A percentile compares a stretch with the other conserved stretches of the same genome.
phyloP scores from a whole-genome alignment of 1,140 invertebrate genomes.

The Pollicipes pollicipes region DNA sequence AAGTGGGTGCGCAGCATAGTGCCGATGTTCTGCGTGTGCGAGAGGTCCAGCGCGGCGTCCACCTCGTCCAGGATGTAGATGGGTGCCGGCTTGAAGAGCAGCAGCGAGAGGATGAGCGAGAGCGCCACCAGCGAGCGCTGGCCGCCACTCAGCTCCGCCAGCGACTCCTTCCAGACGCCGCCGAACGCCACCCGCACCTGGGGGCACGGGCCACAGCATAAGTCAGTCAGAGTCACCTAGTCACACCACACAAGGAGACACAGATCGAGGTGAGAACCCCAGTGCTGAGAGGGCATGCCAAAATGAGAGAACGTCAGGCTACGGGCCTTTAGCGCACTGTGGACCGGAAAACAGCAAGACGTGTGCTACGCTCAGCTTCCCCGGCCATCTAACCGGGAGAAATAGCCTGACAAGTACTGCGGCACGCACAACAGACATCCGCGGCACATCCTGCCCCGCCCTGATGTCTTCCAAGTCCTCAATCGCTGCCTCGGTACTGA shows the following conservation, averaged over 20 bases:
- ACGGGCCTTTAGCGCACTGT: too few relatives aligned
- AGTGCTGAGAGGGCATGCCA: not conserved
- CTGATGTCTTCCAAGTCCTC: too few relatives aligned
- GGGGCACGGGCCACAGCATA: too few relatives aligned
- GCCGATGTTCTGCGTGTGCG: slow-evolving; percentile 98
- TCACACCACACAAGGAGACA: not conserved
- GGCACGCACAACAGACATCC: too few relatives aligned
- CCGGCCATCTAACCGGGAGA: too few relatives aligned
- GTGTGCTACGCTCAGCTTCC: too few relatives aligned
- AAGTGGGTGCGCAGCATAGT: slow-evolving; percentile 89
- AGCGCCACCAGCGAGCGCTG: slow-evolving; percentile 91
- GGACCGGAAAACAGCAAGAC: too few relatives aligned
- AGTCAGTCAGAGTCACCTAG: slow-evolving; percentile 10
- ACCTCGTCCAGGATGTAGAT: slow-evolving; percentile 98
- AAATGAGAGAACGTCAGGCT: too few relatives aligned
- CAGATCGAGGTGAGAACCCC: not conserved
- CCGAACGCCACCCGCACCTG: slow-evolving; percentile 82
- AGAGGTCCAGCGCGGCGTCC: slow-evolving; percentile 93
- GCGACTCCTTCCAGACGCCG: slow-evolving; percentile 85
- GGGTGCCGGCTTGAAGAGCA: slow-evolving; percentile 93
- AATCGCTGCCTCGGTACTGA: too few relatives aligned
- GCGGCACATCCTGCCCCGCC: too few relatives aligned
- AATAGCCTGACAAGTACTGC: too few relatives aligned
- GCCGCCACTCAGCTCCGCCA: slow-evolving; percentile 89
- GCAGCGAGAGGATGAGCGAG: slow-evolving; percentile 87